A percentile compares a stretch with the other conserved stretches of the same genome.
Conservation (phyloP, 2,113 vertebrate species). For the Meriones unguiculatus region DNA sequence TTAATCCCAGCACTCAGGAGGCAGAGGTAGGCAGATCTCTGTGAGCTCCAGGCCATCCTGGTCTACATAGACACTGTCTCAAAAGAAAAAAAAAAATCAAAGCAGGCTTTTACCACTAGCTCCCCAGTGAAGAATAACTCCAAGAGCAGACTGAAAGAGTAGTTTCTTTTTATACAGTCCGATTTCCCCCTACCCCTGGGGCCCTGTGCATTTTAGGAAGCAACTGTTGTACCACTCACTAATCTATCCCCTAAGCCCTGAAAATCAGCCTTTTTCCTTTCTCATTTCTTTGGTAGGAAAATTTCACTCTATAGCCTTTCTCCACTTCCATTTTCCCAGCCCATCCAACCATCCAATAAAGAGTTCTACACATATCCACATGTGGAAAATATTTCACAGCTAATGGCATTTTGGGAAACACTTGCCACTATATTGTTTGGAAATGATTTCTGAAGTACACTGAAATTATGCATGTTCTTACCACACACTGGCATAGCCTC, state of each 20-base stretch:
- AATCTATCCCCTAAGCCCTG: not conserved
- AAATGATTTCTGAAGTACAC: conserved; percentile 28
- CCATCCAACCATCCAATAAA: not conserved
- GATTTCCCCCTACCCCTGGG: not conserved
- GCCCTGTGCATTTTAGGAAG: not conserved
- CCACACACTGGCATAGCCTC: not conserved
- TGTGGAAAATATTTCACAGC: not conserved
- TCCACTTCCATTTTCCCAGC: too few relatives aligned
- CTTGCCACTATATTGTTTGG: not conserved
- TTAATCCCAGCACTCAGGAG: not conserved
- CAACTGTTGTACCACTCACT: not conserved
- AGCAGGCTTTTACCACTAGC: conserved; percentile 10
- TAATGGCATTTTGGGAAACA: not conserved
- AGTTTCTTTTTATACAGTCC: not conserved
- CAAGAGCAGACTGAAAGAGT: not conserved
- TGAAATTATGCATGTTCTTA: not conserved
- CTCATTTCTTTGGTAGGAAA: not conserved
- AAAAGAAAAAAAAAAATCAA: not conserved
- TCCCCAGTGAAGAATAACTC: not conserved
- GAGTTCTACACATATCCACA: not conserved
- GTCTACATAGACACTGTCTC: not conserved
- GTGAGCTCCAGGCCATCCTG: not conserved
- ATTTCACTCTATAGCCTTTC: conserved; percentile 13
- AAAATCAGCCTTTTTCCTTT: not conserved
- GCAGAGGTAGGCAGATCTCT: not conserved